These are phyloP conservation scores for Thaleichthys pacificus DNA, from an alignment of 2,797 vertebrate genomes.

Conservation along the genomic window DNA sequence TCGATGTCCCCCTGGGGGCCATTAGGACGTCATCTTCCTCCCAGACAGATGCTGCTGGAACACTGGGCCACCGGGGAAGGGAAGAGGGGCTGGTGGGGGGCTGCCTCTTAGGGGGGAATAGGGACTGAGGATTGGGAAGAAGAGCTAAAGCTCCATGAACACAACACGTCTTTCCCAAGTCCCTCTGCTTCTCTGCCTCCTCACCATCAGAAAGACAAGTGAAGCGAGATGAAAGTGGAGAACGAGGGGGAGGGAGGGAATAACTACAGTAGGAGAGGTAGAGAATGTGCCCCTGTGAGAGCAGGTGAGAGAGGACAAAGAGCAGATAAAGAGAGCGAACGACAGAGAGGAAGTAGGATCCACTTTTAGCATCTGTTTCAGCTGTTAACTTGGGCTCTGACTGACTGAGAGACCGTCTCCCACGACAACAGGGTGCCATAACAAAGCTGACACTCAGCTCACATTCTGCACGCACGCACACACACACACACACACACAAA, in stretches of 20 bases:
- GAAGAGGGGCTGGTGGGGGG: not conserved
- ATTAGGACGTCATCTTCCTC: conserved; percentile 62
- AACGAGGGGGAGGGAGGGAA: not conserved
- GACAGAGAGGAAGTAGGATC: conserved; percentile 27
- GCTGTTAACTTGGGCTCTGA: conserved; percentile 30
- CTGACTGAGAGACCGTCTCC: conserved; percentile 33
- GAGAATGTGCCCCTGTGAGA: conserved; percentile 4
- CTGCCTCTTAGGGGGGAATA: conserved; percentile 14
- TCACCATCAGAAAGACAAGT: conserved; percentile 32
- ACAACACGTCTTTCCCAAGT: conserved; percentile 37
- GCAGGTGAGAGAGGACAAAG: conserved; percentile 10
- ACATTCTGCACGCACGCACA: conserved; percentile 51
- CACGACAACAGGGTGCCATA: conserved; percentile 40
- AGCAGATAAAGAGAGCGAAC: conserved; percentile 23
- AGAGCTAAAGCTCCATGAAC: conserved; percentile 43
- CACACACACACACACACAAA: not conserved
- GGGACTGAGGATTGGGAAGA: conserved; percentile 21
- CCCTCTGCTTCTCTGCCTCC: conserved; percentile 2
- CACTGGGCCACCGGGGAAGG: conserved; percentile 21
- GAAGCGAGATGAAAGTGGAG: conserved; percentile 31
- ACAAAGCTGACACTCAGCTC: conserved; percentile 49
- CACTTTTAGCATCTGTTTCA: conserved; percentile 53
- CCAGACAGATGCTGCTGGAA: conserved; percentile 70
- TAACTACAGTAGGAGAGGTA: conserved; percentile 15
- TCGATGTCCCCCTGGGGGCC: conserved; percentile 47